Conservation (phyloP, 2,113 vertebrate species). For the Epinephelus cyanopodus region DNA sequence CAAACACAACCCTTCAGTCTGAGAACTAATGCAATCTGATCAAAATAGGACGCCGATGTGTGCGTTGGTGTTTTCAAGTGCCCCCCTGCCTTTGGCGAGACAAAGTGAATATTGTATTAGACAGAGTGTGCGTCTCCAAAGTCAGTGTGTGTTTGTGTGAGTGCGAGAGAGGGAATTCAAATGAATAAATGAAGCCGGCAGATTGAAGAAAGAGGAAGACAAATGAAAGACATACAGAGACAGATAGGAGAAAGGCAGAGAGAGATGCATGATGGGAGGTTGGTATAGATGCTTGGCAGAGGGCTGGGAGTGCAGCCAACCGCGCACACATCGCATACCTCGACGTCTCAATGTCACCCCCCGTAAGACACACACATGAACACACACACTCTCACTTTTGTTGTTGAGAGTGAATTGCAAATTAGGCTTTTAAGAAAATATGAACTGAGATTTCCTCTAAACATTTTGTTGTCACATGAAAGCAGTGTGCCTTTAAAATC, state of each 20-base stretch:
- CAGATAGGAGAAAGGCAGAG: constrained; percentile 20
- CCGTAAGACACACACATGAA: constrained; percentile 10
- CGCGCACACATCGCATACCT: constrained; percentile 31
- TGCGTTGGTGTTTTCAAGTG: constrained; percentile 52
- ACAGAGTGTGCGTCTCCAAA: constrained; percentile 31
- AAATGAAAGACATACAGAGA: constrained; percentile 38
- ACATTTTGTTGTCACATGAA: not conserved
- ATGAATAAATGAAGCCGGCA: constrained; percentile 45
- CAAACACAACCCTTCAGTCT: constrained; percentile 69
- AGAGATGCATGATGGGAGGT: constrained; percentile 58
- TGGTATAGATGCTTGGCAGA: constrained; percentile 42
- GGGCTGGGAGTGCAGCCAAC: constrained; percentile 37
- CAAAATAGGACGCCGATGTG: constrained; percentile 50
- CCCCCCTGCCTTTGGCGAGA: constrained; percentile 31
- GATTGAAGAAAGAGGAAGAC: constrained; percentile 42
- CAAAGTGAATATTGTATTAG: constrained; percentile 64
- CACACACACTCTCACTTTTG: constrained; percentile 7
- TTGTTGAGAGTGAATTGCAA: not conserved
- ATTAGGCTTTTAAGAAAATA: not conserved
- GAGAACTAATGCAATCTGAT: constrained; percentile 57
- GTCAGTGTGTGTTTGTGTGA: constrained; percentile 24
- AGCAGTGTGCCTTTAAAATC: not conserved
- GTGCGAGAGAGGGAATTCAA: constrained; percentile 16
- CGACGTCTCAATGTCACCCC: constrained; percentile 17
- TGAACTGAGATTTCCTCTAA: not conserved